Base-by-base conservation (phyloP, 2,888 invertebrate species). In the Meteorus cinctellus region DNA sequence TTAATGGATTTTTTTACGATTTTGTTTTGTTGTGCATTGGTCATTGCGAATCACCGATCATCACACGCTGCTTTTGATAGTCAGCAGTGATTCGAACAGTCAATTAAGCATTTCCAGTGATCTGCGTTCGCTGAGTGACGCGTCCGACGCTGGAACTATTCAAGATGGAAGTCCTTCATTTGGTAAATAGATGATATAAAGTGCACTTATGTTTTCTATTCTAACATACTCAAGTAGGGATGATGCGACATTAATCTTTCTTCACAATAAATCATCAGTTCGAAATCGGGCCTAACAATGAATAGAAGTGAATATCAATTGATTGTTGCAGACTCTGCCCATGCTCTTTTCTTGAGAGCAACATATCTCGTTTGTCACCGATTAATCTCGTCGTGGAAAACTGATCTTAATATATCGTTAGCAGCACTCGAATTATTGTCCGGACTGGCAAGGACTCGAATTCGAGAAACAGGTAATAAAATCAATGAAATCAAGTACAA, bases 291-390 rank as follows among this genome's bases (percentile, higher is more conserved):
- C 2, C 63, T 34, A 51, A 66, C 16, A 51, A 65, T 59, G 68
- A 75, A 73, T 55, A 19, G 8, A 4, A 19, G 10, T 19, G n/a
- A 63, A 75, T 34, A 66, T 48, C 4, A 14, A 68, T 75, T 48
- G 29, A 63, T 81, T 87, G 85, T 81, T 89, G 55, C 89, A 96
- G 96, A 96, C 90, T 95, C 95, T 68, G 95, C 96, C 0, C 95
- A 95, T 88, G 97, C 97, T 2, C 90, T 98, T 79, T 98, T 98
- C 86, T 96, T 97, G 0, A 93, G 97, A 77, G 96, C 98, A 8
- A 97, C 97, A 0, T 97, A 97, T 87, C 92, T 98, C 84, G 97
- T 98, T 51, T 98, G 98, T 87, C 98, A 98, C 90, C 94, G 97
- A 29, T 92, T 98, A 77, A 98, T 98, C 87, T 97, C 97, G 0